Percentiles rank a stretch among this genome's conserved stretches.
These are phyloP conservation scores for Lutjanus argentimaculatus DNA, from an alignment of 2,797 vertebrate genomes.

Conservation along the genomic window DNA sequence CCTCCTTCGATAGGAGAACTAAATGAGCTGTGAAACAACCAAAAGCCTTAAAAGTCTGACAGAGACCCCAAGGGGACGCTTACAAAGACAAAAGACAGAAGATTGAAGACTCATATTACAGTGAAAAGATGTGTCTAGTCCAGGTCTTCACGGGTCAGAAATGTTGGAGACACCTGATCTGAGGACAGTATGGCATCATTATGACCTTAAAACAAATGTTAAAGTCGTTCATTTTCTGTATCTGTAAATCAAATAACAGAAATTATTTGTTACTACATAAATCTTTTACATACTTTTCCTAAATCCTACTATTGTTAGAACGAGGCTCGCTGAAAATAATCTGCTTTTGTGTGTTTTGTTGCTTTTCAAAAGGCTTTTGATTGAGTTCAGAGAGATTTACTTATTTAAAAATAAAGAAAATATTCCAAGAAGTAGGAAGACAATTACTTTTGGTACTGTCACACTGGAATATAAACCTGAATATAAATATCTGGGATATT, in stretches of 20 bases:
- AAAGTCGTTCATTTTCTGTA: background rate
- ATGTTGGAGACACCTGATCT: background rate
- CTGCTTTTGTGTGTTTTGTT: too few relatives aligned
- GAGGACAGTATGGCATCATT: background rate
- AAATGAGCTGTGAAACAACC: constrained; percentile 25
- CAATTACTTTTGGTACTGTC: too few relatives aligned
- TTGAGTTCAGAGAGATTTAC: too few relatives aligned
- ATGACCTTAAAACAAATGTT: background rate
- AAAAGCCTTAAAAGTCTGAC: constrained; percentile 13
- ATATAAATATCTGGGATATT: too few relatives aligned
- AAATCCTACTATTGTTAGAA: too few relatives aligned
- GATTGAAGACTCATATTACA: background rate
- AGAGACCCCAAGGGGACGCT: background rate
- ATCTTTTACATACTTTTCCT: too few relatives aligned
- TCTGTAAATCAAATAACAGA: background rate
- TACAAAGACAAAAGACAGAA: too few relatives aligned
- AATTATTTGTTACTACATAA: background rate
- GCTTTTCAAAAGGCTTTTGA: too few relatives aligned
- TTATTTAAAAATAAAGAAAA: too few relatives aligned
- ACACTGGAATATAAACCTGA: too few relatives aligned
- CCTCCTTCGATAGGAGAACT: constrained; percentile 8
- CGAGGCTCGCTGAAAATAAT: too few relatives aligned
- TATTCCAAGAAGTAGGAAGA: too few relatives aligned
- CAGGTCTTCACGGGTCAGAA: background rate
- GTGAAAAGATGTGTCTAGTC: background rate